A percentile compares a stretch with the other conserved stretches of the same genome.
Evolutionary conservation across 2,113 vertebrate genomes (phyloP).

Genomic region (Dipodomys spectabilis): DNA sequence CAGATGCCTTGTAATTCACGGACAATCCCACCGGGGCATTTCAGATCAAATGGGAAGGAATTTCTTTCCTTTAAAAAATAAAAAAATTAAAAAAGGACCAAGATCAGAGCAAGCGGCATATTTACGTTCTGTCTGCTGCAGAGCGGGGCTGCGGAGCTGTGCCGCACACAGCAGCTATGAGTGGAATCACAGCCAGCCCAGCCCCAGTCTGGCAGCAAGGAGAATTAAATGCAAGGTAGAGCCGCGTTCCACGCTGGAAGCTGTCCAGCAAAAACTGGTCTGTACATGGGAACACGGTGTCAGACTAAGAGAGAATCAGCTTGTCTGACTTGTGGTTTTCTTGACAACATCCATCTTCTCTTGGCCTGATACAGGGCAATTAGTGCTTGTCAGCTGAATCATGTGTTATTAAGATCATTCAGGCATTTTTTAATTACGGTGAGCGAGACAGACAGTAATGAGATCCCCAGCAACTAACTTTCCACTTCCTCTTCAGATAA

Average conservation of each 20-base stretch:
- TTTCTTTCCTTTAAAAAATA: slow-evolving; percentile 12
- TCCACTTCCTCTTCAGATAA: slow-evolving; percentile 88
- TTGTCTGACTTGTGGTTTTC: slow-evolving; percentile 95
- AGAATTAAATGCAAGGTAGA: slow-evolving; percentile 87
- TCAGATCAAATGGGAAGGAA: slow-evolving; percentile 59
- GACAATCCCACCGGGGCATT: slow-evolving; percentile 62
- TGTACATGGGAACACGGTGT: slow-evolving; percentile 95
- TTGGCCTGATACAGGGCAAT: slow-evolving; percentile 92
- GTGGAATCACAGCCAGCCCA: slow-evolving; percentile 80
- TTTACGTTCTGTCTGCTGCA: slow-evolving; percentile 83
- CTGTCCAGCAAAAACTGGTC: slow-evolving; percentile 95
- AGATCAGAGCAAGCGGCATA: slow-evolving; percentile 83
- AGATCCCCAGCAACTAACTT: slow-evolving; percentile 88
- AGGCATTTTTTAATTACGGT: slow-evolving; percentile 93
- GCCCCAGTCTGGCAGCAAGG: slow-evolving; percentile 83
- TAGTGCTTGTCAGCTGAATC: slow-evolving; percentile 92
- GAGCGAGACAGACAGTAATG: slow-evolving; percentile 90
- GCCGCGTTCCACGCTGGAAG: slow-evolving; percentile 90
- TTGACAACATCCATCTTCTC: slow-evolving; percentile 92
- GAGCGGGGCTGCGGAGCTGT: background rate
- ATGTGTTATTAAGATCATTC: slow-evolving; percentile 92
- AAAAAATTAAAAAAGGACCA: slow-evolving; percentile 9
- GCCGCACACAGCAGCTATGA: slow-evolving; percentile 74
- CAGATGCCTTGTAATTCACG: slow-evolving; percentile 58
- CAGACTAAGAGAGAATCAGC: slow-evolving; percentile 92